phyloP scores from a whole-genome alignment of 2,113 vertebrate genomes.

The Epinephelus cyanopodus region DNA sequence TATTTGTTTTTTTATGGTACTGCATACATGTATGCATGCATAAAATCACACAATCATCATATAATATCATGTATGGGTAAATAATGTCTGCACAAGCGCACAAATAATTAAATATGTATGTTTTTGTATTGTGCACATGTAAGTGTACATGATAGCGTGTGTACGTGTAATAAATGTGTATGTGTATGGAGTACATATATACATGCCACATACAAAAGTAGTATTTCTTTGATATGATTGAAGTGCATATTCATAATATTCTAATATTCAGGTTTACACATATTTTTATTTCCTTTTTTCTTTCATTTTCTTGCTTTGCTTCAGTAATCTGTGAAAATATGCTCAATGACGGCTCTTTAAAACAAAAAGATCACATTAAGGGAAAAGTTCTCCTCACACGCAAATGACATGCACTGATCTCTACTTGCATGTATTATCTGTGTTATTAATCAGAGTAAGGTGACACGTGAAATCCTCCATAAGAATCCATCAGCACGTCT shows the following conservation, averaged over 20 bases:
- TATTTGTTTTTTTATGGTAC: too few species aligned
- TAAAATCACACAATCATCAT: background rate
- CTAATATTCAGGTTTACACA: background rate
- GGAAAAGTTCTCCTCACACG: background rate
- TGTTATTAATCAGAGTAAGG: background rate
- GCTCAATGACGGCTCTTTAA: too few species aligned
- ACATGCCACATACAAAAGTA: background rate
- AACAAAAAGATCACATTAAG: background rate
- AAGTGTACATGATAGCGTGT: too few species aligned
- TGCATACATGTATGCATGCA: background rate
- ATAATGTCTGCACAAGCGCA: too few species aligned
- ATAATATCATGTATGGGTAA: too few species aligned
- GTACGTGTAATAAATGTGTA: too few species aligned
- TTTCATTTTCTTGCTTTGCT: background rate
- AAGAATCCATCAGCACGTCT: constrained; percentile 9
- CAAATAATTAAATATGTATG: background rate
- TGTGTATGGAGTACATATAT: background rate
- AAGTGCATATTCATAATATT: background rate
- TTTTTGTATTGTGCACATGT: background rate
- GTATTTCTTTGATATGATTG: background rate
- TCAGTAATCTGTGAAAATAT: background rate
- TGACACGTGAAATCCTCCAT: background rate
- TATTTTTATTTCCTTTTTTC: background rate
- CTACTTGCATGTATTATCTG: background rate
- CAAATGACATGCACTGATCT: background rate